Percentiles rank a stretch among this genome's conserved stretches.
Conservation (phyloP, 2,888 invertebrate genomes). For the Xylota segnis region DNA sequence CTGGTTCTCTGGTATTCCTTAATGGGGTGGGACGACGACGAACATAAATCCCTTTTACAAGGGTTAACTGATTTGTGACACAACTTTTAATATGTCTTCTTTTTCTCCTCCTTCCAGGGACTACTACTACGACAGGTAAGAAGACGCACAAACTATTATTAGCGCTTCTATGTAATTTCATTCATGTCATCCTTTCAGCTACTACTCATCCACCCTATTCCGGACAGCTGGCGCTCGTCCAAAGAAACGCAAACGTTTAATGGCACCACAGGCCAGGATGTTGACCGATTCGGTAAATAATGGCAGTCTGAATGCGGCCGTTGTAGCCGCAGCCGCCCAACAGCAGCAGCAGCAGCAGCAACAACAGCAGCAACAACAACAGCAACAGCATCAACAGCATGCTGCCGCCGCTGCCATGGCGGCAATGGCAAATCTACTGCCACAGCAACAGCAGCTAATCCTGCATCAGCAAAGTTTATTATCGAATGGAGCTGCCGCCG, state of each 20-base stretch:
- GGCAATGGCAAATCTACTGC: constrained; percentile 83
- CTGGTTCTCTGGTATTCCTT: constrained; percentile 27
- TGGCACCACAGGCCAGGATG: constrained; percentile 81
- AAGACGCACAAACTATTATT: constrained; percentile 8
- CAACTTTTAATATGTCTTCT: constrained; percentile 57
- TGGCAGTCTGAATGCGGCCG: constrained; percentile 81
- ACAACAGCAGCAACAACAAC: constrained; percentile 81
- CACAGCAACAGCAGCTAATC: constrained; percentile 80
- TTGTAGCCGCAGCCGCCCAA: constrained; percentile 80
- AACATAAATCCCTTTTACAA: not conserved
- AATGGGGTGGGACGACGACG: not conserved
- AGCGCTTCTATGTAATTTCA: not conserved
- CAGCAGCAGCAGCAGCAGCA: constrained; percentile 82
- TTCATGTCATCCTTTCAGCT: constrained; percentile 77
- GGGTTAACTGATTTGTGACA: constrained; percentile 10
- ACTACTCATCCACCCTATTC: constrained; percentile 83
- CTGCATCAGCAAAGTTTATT: constrained; percentile 82
- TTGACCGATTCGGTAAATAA: constrained; percentile 80
- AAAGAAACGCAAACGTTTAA: constrained; percentile 84
- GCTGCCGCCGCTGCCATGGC: constrained; percentile 83
- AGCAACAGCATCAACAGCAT: constrained; percentile 80
- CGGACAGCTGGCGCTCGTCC: constrained; percentile 83
- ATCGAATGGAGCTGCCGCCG: constrained; percentile 81
- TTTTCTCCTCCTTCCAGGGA: constrained; percentile 85
- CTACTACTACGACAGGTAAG: constrained; percentile 87